Evolutionary conservation across 2,797 vertebrate genomes (phyloP).

Genomic region (Liasis olivaceus): DNA sequence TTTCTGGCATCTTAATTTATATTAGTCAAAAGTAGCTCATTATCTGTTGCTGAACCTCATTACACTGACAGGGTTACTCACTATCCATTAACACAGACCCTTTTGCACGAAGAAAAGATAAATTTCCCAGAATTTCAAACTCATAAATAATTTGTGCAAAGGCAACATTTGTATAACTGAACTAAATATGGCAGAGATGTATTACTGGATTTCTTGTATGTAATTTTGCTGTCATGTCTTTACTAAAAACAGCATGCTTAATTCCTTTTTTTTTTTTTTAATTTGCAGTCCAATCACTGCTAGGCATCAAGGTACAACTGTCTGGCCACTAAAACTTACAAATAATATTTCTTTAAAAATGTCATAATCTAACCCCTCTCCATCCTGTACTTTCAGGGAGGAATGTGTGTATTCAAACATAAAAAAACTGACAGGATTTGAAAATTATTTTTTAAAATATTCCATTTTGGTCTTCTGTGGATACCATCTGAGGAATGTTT

Average conservation of each 20-base stretch:
- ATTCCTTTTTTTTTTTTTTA: background rate
- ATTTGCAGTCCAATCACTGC: background rate
- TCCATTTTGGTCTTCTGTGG: background rate
- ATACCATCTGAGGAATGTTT: background rate
- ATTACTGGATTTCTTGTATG: background rate
- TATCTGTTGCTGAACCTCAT: background rate
- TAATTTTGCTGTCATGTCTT: background rate
- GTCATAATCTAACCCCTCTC: background rate
- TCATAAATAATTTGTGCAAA: background rate
- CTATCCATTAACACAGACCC: background rate
- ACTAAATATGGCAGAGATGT: background rate
- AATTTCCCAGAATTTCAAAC: background rate
- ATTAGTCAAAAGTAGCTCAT: background rate
- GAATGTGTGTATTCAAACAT: background rate
- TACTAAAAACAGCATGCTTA: background rate
- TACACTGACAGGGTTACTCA: background rate
- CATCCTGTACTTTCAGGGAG: background rate
- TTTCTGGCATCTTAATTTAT: background rate
- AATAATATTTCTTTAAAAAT: background rate
- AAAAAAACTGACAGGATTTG: background rate
- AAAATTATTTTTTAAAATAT: background rate
- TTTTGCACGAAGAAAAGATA: background rate
- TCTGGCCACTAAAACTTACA: background rate
- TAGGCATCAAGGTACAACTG: background rate
- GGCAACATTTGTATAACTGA: background rate